A percentile compares a stretch with the other conserved stretches of the same genome.
phyloP scores from a whole-genome alignment of 2,797 vertebrate genomes.

The Miichthys miiuy region DNA sequence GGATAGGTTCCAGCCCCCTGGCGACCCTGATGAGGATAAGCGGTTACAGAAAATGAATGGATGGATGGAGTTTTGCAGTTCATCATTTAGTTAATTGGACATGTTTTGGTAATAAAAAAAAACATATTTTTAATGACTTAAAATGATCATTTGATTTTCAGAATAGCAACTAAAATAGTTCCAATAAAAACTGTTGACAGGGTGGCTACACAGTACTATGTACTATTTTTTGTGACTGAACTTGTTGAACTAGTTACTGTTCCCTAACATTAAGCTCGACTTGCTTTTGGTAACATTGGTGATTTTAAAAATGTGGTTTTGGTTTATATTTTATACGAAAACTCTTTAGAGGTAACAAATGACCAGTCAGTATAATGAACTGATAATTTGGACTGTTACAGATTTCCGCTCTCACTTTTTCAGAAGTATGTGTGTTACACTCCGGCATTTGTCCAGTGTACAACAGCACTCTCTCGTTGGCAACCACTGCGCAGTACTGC shows the following conservation, averaged over 20 bases:
- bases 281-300: neutral
- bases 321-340: neutral
- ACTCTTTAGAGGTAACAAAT: neutral
- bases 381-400: neutral
- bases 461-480: neutral
- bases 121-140: too few species aligned
- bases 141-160: neutral
- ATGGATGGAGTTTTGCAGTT: too few species aligned
- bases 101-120: too few species aligned
- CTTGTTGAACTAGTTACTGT: neutral
- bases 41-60: too few species aligned
- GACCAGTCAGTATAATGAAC: neutral
- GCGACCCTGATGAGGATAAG: too few species aligned
- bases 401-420: neutral
- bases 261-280: neutral
- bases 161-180: neutral
- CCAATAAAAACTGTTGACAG: neutral
- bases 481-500: neutral
- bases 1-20: too few species aligned
- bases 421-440: neutral
- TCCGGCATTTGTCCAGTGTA: neutral
- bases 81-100: too few species aligned
- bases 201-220: too few species aligned
- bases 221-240: neutral
- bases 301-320: neutral